A percentile compares a stretch with the other conserved stretches of the same genome.
These are phyloP conservation scores for Paraescarpia echinospica DNA, from an alignment of 1,140 invertebrate species.

Conservation along the genomic window DNA sequence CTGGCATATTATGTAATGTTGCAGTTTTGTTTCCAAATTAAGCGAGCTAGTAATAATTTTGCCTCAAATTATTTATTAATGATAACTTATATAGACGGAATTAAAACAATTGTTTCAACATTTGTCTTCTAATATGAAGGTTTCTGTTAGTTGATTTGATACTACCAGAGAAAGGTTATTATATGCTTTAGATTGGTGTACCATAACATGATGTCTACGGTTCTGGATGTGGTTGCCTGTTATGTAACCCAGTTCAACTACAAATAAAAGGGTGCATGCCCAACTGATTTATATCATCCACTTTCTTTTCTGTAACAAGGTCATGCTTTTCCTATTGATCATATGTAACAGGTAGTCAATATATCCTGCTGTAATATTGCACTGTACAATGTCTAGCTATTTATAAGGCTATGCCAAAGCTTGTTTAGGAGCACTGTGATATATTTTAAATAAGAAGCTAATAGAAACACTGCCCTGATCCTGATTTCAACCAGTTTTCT, in stretches of 20 bases:
- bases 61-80: neutral
- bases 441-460: too few relatives aligned
- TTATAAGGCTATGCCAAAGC: neutral
- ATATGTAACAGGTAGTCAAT: neutral
- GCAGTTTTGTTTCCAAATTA: neutral
- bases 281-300: neutral
- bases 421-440: neutral
- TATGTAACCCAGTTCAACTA: neutral
- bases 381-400: neutral
- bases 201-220: neutral
- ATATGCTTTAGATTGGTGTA: neutral
- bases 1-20: neutral
- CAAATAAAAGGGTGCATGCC: neutral
- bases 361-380: neutral
- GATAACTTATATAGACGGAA: neutral
- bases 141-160: neutral
- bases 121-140: neutral
- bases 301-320: neutral
- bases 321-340: neutral
- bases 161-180: neutral
- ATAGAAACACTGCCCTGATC: too few relatives aligned
- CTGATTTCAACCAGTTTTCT: too few relatives aligned
- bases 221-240: neutral
- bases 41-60: neutral
- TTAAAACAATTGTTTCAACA: neutral